Base-by-base conservation (phyloP, 1,140 invertebrate species). In the Oedothorax gibbosus region DNA sequence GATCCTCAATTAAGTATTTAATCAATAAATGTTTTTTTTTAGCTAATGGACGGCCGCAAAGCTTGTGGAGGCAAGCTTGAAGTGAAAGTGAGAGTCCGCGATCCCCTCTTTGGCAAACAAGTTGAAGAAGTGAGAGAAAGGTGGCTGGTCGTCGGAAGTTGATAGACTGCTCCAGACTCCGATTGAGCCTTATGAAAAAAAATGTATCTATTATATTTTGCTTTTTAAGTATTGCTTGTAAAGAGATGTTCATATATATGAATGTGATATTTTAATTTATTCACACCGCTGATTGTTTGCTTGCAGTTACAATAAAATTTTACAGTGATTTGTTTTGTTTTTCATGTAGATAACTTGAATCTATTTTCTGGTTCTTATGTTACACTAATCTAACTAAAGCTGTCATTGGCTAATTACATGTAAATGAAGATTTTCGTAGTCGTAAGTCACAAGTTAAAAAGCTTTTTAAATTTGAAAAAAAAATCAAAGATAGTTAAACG, bases 121-220 rank as follows among this genome's bases (percentile, higher is more conserved):
- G 93, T 98, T 0, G 96, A 98, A 88, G 94, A 95, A 89, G 93
- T 95, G 14, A 94, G 94, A 57, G 96, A 98, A 88, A 97, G 97
- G 89, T 99, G 98, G 98, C 92, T 99, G 0, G 93, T 96, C 68
- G 92, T 93, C 85, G 92, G 92, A 84, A 89, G 85, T 49, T 84
- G 91, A 87, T 35, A 5, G 5, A 35, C 35, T 35, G 35, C 35
- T 35, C 5, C 35, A 35, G 35, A 35, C 91, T 57, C 35, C 6
- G 15, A 21, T 18, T 18, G 11, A 12, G 12, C 11, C n/a, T 15
- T 68, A 68, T 62, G 18, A 6, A 62, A 62, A 62, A 62, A 62
- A 62, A 18, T 62, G 12, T 15, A 62, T 12, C 57, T 62, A 15
- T 62, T 12, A 62, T 62, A 15, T 12, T 62, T 18, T 15, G 57